Percentiles rank a stretch among this genome's conserved stretches.
Evolutionary conservation across 2,797 vertebrate species (phyloP).

Genomic region (Aplochiton taeniatus): DNA sequence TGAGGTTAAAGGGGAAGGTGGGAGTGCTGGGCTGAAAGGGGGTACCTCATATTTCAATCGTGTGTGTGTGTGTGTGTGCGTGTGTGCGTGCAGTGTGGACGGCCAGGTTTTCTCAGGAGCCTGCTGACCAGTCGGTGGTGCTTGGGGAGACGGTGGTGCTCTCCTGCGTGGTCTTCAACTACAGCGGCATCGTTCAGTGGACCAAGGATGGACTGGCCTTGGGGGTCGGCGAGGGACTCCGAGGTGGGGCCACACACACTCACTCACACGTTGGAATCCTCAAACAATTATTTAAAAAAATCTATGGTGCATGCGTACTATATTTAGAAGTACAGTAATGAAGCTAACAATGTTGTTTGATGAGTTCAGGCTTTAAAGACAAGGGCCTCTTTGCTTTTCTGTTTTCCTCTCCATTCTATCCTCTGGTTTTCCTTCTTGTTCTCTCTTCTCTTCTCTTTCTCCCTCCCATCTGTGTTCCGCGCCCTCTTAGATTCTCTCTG

Average conservation of each 20-base stretch:
- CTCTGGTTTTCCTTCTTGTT: slow-evolving; percentile 11
- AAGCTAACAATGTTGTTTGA: too few relatives aligned
- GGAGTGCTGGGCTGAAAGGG: too few relatives aligned
- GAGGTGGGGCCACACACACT: slow-evolving; percentile 74
- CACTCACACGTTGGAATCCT: slow-evolving; percentile 2
- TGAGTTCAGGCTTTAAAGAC: too few relatives aligned
- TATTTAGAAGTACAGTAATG: not conserved
- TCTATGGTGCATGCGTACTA: too few relatives aligned
- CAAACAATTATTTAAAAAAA: too few relatives aligned
- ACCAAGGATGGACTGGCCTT: slow-evolving; percentile 95
- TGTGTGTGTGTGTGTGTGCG: slow-evolving; percentile 7
- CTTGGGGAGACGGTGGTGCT: slow-evolving; percentile 86
- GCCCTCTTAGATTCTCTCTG: too few relatives aligned
- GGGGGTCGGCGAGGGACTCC: slow-evolving; percentile 88
- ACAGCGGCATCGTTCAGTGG: slow-evolving; percentile 96
- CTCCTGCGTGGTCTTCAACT: slow-evolving; percentile 91
- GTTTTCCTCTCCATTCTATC: too few relatives aligned
- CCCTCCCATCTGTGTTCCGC: too few relatives aligned
- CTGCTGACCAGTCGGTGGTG: slow-evolving; percentile 91
- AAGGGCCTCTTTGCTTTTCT: too few relatives aligned
- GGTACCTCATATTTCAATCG: not conserved
- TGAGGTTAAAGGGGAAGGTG: too few relatives aligned
- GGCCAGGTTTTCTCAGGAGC: slow-evolving; percentile 91
- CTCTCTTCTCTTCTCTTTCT: too few relatives aligned
- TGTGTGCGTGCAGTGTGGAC: slow-evolving; percentile 67